Conservation (phyloP, 2,797 vertebrate genomes). For the Gambusia yucatana region DNA sequence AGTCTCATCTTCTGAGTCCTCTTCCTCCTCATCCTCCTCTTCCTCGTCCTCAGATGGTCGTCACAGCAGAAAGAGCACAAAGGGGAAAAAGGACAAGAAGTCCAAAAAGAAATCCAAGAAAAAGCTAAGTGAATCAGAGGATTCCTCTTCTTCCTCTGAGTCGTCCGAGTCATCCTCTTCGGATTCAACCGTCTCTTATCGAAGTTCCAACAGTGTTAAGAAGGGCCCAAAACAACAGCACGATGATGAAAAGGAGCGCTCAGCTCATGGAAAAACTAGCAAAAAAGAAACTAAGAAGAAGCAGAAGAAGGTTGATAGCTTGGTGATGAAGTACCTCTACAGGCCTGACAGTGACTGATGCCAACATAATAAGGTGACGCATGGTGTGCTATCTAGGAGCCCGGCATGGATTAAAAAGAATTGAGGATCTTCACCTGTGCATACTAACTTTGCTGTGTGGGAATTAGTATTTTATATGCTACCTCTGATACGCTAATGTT, state of each 20-base stretch:
- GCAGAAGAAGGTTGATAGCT: constrained; percentile 90
- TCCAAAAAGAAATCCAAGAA: constrained; percentile 87
- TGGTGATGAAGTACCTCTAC: constrained; percentile 98
- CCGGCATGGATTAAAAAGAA: constrained; percentile 11
- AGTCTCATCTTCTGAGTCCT: constrained; percentile 74
- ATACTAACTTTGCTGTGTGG: constrained; percentile 47
- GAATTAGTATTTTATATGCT: constrained; percentile 14
- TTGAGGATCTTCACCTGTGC: constrained; percentile 18
- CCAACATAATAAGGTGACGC: constrained; percentile 83
- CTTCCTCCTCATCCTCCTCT: constrained; percentile 72
- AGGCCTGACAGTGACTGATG: constrained; percentile 93
- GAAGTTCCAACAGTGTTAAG: constrained; percentile 92
- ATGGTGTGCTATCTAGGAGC: constrained; percentile 69
- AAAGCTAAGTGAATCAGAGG: constrained; percentile 77
- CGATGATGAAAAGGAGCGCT: constrained; percentile 59
- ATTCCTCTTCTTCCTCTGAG: constrained; percentile 79
- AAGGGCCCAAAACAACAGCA: constrained; percentile 73
- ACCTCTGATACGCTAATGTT: constrained; percentile 9
- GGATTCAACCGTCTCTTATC: constrained; percentile 87
- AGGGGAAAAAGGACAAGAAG: constrained; percentile 80
- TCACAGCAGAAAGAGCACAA: constrained; percentile 75
- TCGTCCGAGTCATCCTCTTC: constrained; percentile 84
- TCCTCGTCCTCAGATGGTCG: constrained; percentile 80
- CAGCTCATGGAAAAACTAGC: constrained; percentile 33
- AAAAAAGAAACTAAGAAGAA: constrained; percentile 89